Evolutionary conservation across 2,797 vertebrate species (phyloP), one percentile per base, ranked within the genome.

Genomic region (Molossus molossus): DNA sequence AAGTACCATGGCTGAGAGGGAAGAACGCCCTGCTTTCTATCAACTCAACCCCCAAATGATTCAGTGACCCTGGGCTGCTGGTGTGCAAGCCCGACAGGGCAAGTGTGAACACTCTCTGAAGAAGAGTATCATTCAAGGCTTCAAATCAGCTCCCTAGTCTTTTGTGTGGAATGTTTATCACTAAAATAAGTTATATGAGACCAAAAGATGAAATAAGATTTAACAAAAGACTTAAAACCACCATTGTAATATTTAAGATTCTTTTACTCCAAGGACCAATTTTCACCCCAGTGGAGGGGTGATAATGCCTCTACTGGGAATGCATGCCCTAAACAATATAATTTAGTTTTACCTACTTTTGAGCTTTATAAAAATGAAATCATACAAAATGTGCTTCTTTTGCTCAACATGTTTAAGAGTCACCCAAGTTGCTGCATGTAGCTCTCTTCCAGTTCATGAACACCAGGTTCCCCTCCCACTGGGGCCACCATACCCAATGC

Each of bases 381-480:
- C 11, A 1, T 20, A 89, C 14, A 82, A 55, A 60, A 83, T 14
- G 40, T 4, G 55, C 45, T 73, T 88, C 64, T 79, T 60, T 57
- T 58, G 37, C 53, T 93, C 64, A 92, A 65, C 69, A 14, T 73
- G 27, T 57, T 83, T 45, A 87, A 87, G 72, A 94, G 64, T 53
- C 14, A 33, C 9, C 5, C 15, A 23, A 77, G 57, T 65, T 87
- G 73, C 3, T 79, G 29, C 50, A 53, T 23, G 25, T 0, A 76
- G 58, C 65, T 76, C 18, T 29, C 15, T 40, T 37, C 7, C 6
- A 25, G 70, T 50, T 67, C 53, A 85, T 37, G 45, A 72, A 80
- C 72, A 50, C 6, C 13, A 79, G 33, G 23, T 33, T 37, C 9
- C 90, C 48, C 62, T 75, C 50, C 87, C 58, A 65, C 17, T 40